Percentiles rank a stretch among this genome's conserved stretches.
Evolutionary conservation across 2,888 invertebrate species (phyloP).

Genomic region (Psylliodes chrysocephalus): DNA sequence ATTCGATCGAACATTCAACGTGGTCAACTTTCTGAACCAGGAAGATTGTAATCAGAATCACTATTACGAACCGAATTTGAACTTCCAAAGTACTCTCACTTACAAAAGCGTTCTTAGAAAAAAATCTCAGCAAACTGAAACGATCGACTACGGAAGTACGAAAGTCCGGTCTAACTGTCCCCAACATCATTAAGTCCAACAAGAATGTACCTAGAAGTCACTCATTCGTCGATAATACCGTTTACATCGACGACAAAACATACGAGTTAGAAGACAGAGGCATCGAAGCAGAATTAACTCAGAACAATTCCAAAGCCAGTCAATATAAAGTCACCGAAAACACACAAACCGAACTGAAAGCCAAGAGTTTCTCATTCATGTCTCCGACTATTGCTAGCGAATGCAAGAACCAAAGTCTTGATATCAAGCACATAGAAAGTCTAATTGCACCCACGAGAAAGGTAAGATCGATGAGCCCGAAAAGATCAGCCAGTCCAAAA

Average conservation of each 20-base stretch:
- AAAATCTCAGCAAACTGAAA: constrained; percentile 39
- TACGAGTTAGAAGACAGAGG: neutral
- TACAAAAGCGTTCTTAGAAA: constrained; percentile 52
- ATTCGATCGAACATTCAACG: constrained; percentile 21
- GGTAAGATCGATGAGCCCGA: constrained; percentile 56
- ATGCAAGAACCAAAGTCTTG: constrained; percentile 55
- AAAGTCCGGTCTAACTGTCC: constrained; percentile 12
- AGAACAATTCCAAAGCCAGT: neutral
- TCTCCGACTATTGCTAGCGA: constrained; percentile 60
- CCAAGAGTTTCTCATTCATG: constrained; percentile 55
- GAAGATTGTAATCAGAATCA: constrained; percentile 1
- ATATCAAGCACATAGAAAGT: constrained; percentile 49
- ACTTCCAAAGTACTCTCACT: constrained; percentile 38
- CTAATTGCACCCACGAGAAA: constrained; percentile 54
- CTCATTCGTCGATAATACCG: constrained; percentile 29
- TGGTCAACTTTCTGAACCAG: constrained; percentile 25
- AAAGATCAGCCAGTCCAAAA: constrained; percentile 7
- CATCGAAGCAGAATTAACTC: neutral
- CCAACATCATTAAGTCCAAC: neutral
- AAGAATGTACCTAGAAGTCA: constrained; percentile 25
- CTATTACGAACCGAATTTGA: neutral
- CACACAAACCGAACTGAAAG: constrained; percentile 14
- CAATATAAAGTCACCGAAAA: neutral
- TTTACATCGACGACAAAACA: too few relatives aligned
- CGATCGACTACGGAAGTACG: constrained; percentile 22